Conservation (phyloP, 2,888 invertebrate species). For the Erebia palarica region DNA sequence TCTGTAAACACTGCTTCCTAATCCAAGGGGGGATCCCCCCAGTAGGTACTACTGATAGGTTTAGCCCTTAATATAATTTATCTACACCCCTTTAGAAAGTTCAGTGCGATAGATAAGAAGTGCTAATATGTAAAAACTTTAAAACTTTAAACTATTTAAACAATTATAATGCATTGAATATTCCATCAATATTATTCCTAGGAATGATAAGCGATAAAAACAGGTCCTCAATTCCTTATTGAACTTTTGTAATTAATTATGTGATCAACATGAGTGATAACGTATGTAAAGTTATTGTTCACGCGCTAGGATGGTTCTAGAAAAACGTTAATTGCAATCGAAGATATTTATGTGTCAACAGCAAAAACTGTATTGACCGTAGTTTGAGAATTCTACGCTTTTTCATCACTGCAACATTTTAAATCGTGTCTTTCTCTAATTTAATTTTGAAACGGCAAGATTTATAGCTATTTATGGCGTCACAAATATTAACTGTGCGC, state of each 20-base stretch:
- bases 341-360: not conserved
- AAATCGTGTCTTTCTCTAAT: not conserved
- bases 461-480: not conserved
- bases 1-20: too few relatives aligned
- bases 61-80: too few relatives aligned
- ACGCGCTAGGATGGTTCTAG: not conserved
- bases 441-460: not conserved
- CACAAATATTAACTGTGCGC: too few relatives aligned
- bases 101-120: too few relatives aligned
- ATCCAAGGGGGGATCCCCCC: too few relatives aligned
- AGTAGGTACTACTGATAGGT: too few relatives aligned
- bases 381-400: not conserved
- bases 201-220: not conserved
- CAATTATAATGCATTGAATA: too few relatives aligned
- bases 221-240: not conserved
- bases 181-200: too few relatives aligned
- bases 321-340: not conserved
- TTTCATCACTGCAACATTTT: not conserved
- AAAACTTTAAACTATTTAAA: too few relatives aligned
- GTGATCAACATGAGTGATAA: not conserved
- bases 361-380: too few relatives aligned
- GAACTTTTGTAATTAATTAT: not conserved
- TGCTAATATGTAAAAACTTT: too few relatives aligned
- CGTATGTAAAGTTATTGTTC: not conserved
- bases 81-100: too few relatives aligned